These are phyloP conservation scores for Albula goreensis DNA, from an alignment of 2,113 vertebrate species.

Conservation along the genomic window DNA sequence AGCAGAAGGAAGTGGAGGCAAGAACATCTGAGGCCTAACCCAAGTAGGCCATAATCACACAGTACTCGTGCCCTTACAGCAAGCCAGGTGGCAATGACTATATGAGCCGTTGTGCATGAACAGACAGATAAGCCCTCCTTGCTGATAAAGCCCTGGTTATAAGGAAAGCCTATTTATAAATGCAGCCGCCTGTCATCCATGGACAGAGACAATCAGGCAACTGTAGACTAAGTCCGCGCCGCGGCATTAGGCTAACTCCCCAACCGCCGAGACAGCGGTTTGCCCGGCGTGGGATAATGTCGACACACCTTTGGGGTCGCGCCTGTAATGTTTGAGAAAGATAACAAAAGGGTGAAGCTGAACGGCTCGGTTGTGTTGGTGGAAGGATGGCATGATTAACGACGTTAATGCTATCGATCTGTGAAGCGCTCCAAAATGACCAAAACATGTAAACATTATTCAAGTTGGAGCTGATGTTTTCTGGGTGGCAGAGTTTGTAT, in stretches of 20 bases:
- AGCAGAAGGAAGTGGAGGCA: neutral
- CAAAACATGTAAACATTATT: no score
- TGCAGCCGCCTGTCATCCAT: constrained; percentile 16
- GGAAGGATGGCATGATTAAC: neutral
- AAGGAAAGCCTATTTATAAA: constrained; percentile 25
- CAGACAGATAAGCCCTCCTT: constrained; percentile 44
- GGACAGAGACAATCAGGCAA: constrained; percentile 19
- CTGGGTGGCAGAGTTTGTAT: no score
- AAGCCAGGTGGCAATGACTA: constrained; percentile 36
- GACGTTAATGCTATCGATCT: neutral
- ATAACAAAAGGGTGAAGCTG: neutral
- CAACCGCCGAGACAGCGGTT: no score
- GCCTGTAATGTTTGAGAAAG: neutral
- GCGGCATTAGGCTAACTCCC: neutral
- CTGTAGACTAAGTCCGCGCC: neutral
- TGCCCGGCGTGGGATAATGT: no score
- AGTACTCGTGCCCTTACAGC: constrained; percentile 18
- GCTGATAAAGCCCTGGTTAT: constrained; percentile 28
- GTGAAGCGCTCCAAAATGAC: no score
- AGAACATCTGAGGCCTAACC: constrained; percentile 1
- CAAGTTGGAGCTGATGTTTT: no score
- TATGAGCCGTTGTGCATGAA: constrained; percentile 30
- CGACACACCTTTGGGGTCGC: no score
- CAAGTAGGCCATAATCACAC: constrained; percentile 9
- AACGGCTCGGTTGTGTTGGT: neutral